These are phyloP conservation scores for Lutraria lutraria DNA, from an alignment of 2,888 invertebrate genomes.

Conservation along the genomic window DNA sequence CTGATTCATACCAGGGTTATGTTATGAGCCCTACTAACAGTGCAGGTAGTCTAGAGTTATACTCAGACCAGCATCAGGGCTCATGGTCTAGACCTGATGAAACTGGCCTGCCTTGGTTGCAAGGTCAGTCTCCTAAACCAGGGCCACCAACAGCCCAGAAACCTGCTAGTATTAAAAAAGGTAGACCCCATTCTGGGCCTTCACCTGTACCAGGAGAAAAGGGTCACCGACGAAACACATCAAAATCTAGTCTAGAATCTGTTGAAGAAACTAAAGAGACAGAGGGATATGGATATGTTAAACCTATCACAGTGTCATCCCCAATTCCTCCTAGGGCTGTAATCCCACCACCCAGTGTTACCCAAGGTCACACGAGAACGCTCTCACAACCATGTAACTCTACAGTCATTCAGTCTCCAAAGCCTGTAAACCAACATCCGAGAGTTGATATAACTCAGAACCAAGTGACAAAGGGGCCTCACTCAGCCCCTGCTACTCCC, in stretches of 20 bases:
- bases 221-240: constrained; percentile 65
- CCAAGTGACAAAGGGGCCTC: constrained; percentile 43
- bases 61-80: constrained; percentile 41
- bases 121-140: constrained; percentile 52
- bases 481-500: constrained; percentile 58
- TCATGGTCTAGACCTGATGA: constrained; percentile 49
- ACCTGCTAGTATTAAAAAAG: constrained; percentile 61
- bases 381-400: constrained; percentile 55
- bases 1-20: constrained; percentile 63
- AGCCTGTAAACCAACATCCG: constrained; percentile 31
- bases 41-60: constrained; percentile 24
- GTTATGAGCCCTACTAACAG: constrained; percentile 59
- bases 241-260: constrained; percentile 69
- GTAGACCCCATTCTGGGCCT: constrained; percentile 56
- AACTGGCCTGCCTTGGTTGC: constrained; percentile 33
- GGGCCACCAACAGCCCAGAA: constrained; percentile 69
- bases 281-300: constrained; percentile 32
- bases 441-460: constrained; percentile 33
- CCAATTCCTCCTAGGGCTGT: constrained; percentile 55
- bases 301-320: constrained; percentile 61
- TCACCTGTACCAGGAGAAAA: constrained; percentile 52
- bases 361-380: constrained; percentile 8
- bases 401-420: constrained; percentile 56
- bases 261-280: constrained; percentile 59
- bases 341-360: not conserved